Evolutionary conservation across 35 echinoderm and acorn worm genomes (phyloP), one percentile per base, ranked within the genome.

Genomic region (Hemicentrotus pulcherrimus): DNA sequence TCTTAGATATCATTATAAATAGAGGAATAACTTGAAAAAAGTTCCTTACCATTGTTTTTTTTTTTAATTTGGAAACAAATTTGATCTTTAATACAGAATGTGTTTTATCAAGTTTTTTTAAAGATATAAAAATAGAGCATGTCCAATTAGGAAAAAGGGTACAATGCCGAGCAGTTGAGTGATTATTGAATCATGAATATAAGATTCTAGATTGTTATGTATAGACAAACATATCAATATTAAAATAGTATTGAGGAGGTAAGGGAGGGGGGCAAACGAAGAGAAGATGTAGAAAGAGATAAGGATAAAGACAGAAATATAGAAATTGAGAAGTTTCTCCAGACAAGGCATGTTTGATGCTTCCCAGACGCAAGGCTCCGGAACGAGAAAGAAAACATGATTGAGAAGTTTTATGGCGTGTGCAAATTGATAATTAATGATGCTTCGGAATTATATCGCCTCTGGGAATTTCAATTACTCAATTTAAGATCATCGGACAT

Each of bases 341-440:
- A 6, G 65, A 78, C 65, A 78, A 22, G 65, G 35, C 0, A 41
- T 1, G 35, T 15, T n/a, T n/a, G 65, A 78, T 78, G 24, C 28
- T 78, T 28, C 65, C 24, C 65, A 78, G 65, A 78, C 28, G 65
- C 65, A 78, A 78, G 65, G 65, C 65, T 78, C 65, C 65, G 65
- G 65, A 78, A 78, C 24, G 65, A 78, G 19, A 78, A 78, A 78
- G 65, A 78, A 78, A 78, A 78, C 65, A 78, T 78, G 28, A 78
- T 78, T 78, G 65, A 78, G 65, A 78, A 78, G 65, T 78, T 78
- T 59, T 78, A 78, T 78, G 65, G 65, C 65, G 65, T 22, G 65
- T 78, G 65, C 19, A 78, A 78, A 78, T 78, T 78, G 65, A 78
- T 78, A 78, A 78, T 78, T 78, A 78, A 78, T 78, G 65, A 78